phyloP scores from a whole-genome alignment of 2,113 vertebrate genomes.

The Channa maculata region DNA sequence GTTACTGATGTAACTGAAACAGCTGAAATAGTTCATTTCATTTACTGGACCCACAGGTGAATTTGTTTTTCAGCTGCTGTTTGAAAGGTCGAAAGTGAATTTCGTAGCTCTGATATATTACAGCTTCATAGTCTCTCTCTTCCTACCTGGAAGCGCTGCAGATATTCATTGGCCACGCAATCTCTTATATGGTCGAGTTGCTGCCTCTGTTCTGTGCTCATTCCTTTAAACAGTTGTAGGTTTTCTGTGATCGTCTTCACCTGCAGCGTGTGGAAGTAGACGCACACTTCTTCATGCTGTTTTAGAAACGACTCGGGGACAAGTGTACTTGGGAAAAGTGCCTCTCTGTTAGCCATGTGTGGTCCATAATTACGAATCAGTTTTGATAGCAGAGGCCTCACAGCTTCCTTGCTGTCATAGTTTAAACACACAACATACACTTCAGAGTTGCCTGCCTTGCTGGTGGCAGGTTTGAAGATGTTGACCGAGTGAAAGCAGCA shows the following conservation, averaged over 20 bases:
- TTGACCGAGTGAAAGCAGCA: conserved; percentile 89
- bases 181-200: conserved; percentile 86
- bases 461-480: conserved; percentile 95
- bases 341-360: conserved; percentile 80
- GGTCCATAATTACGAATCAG: conserved; percentile 89
- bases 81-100: background rate
- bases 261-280: conserved; percentile 89
- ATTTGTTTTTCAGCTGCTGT: background rate
- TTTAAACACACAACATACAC: conserved; percentile 91
- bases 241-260: conserved; percentile 92
- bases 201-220: conserved; percentile 79
- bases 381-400: conserved; percentile 87
- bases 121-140: conserved; percentile 33
- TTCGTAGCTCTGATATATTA: background rate
- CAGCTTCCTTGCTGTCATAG: conserved; percentile 83
- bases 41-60: background rate
- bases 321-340: conserved; percentile 84
- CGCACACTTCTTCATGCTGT: conserved; percentile 88
- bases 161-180: conserved; percentile 85
- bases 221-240: conserved; percentile 85
- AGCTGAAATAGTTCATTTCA: too few relatives aligned
- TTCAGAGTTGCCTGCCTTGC: conserved; percentile 97
- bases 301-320: conserved; percentile 89
- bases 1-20: background rate
- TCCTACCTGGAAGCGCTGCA: conserved; percentile 82